These are phyloP conservation scores for Pseudorasbora parva DNA, from an alignment of 2,113 vertebrate species.

Conservation along the genomic window DNA sequence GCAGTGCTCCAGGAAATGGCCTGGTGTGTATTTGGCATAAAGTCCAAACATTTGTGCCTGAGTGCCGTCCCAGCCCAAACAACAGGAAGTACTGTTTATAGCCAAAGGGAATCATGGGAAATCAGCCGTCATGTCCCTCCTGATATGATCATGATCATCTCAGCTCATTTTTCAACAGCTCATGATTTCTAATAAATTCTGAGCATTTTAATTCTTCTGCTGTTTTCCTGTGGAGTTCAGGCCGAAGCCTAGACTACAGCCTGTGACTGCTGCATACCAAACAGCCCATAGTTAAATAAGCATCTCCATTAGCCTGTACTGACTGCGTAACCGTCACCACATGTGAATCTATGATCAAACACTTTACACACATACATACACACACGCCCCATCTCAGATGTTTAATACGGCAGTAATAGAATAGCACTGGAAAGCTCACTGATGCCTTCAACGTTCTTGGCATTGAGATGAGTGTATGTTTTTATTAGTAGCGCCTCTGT, in stretches of 20 bases:
- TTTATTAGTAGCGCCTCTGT: background rate
- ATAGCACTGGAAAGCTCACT: background rate
- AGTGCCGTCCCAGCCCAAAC: constrained; percentile 64
- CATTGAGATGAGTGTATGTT: background rate
- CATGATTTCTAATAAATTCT: background rate
- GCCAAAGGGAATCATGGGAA: constrained; percentile 21
- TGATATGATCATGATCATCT: background rate
- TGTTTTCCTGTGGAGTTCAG: background rate
- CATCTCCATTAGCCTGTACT: background rate
- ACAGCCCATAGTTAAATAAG: constrained; percentile 19
- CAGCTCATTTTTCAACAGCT: background rate
- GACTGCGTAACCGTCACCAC: constrained; percentile 10
- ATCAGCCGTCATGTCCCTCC: background rate
- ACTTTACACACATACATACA: background rate
- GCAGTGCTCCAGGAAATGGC: constrained; percentile 77
- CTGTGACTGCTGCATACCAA: background rate
- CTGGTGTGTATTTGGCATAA: constrained; percentile 69
- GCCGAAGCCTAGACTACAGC: background rate
- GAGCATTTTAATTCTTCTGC: background rate
- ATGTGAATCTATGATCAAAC: background rate
- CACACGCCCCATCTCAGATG: background rate
- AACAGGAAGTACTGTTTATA: constrained; percentile 53
- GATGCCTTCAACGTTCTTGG: background rate
- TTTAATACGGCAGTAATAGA: constrained; percentile 10
- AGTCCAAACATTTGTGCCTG: constrained; percentile 68